These are phyloP conservation scores for Prunella strophiata DNA, from an alignment of 2,797 vertebrate species.

Conservation along the genomic window DNA sequence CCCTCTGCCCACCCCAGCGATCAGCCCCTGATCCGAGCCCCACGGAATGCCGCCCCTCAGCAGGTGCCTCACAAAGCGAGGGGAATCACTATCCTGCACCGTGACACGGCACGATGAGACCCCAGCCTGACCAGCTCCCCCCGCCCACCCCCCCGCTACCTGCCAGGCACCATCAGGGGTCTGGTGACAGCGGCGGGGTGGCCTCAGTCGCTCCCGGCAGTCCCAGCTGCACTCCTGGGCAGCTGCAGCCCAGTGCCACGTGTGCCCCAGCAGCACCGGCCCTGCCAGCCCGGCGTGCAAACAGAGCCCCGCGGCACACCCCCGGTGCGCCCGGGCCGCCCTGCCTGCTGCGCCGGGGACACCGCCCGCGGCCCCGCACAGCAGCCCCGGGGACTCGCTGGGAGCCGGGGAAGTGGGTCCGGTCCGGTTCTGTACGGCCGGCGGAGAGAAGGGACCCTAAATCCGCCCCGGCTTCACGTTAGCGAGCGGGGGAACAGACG, in stretches of 20 bases:
- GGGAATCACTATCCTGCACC: fast-evolving
- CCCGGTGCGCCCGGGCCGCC: not conserved
- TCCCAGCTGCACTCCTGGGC: not conserved
- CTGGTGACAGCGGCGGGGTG: not conserved
- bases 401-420: fast-evolving
- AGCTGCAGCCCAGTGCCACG: not conserved
- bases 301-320: not conserved
- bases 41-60: fast-evolving
- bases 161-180: not conserved
- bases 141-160: not conserved
- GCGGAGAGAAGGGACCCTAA: not conserved
- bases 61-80: not conserved
- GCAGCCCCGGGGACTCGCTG: not conserved
- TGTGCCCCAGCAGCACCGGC: not conserved
- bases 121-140: not conserved
- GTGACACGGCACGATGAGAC: not conserved
- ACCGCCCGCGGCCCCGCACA: not conserved
- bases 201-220: not conserved
- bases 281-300: not conserved
- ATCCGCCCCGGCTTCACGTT: not conserved
- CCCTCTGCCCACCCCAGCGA: not conserved
- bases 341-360: not conserved
- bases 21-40: not conserved
- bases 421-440: not conserved
- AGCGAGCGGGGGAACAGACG: not conserved